Conservation (phyloP, 1,140 invertebrate genomes). For the Lanistes nyassanus region DNA sequence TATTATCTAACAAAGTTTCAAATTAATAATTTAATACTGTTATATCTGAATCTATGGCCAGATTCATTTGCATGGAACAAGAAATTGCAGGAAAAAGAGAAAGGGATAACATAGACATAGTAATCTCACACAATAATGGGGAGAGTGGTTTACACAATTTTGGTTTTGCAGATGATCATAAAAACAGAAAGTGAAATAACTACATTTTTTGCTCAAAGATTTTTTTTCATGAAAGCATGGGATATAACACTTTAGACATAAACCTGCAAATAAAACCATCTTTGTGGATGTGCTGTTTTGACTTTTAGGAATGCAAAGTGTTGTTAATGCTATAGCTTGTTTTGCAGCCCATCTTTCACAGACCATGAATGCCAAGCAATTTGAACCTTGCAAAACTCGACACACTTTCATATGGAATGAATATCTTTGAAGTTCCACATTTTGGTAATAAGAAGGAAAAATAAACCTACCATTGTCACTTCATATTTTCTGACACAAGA, state of each 20-base stretch:
- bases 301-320: not conserved
- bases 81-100: too few species aligned
- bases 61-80: too few species aligned
- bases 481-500: too few species aligned
- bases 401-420: not conserved
- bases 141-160: too few species aligned
- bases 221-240: not conserved
- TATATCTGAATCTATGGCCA: too few species aligned
- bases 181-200: not conserved
- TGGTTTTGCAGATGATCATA: not conserved
- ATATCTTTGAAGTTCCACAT: not conserved
- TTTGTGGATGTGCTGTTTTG: not conserved
- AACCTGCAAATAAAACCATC: not conserved
- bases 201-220: not conserved
- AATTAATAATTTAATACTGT: too few species aligned
- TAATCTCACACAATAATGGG: too few species aligned
- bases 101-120: too few species aligned
- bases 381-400: not conserved
- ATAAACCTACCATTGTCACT: too few species aligned
- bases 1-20: too few species aligned
- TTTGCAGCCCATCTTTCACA: not conserved
- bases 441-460: not conserved
- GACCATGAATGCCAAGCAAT: not conserved
- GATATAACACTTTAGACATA: not conserved
- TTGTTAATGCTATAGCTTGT: not conserved